These are phyloP conservation scores for Bembecia ichneumoniformis DNA, from an alignment of 2,888 invertebrate species.

Conservation along the genomic window DNA sequence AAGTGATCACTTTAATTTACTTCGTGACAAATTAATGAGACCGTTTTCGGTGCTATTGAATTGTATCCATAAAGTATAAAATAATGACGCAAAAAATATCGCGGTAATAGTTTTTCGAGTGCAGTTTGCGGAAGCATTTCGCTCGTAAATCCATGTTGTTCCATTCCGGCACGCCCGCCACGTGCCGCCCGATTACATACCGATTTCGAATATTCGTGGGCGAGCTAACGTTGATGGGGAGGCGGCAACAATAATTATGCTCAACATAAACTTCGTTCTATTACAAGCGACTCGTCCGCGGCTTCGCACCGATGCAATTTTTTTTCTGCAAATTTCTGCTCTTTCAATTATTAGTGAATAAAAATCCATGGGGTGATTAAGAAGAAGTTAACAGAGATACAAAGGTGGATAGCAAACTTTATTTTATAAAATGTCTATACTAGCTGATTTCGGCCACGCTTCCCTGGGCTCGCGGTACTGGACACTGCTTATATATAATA, in stretches of 20 bases:
- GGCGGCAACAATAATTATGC: constrained; percentile 21
- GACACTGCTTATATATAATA: too few relatives aligned
- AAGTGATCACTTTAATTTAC: not conserved
- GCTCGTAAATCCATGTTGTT: constrained; percentile 32
- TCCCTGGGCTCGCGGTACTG: too few relatives aligned
- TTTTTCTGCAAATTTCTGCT: too few relatives aligned
- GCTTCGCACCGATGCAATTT: too few relatives aligned
- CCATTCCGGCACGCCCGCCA: constrained; percentile 19
- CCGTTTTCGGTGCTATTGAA: not conserved
- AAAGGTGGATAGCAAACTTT: constrained; percentile 1
- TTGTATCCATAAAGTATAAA: not conserved
- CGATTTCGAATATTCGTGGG: not conserved
- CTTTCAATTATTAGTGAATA: too few relatives aligned
- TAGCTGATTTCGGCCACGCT: too few relatives aligned
- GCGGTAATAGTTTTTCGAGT: constrained; percentile 21
- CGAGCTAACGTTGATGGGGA: too few relatives aligned
- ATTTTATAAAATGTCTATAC: not conserved
- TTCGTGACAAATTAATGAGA: not conserved
- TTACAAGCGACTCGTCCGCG: too few relatives aligned
- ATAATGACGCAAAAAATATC: not conserved
- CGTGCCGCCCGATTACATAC: constrained; percentile 15
- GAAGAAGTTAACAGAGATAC: too few relatives aligned
- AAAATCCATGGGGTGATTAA: too few relatives aligned
- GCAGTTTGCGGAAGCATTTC: constrained; percentile 29
- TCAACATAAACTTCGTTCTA: constrained; percentile 9